Percentiles rank a stretch among this genome's conserved stretches.
Evolutionary conservation across 2,797 vertebrate genomes (phyloP).

Genomic region (Alauda arvensis): DNA sequence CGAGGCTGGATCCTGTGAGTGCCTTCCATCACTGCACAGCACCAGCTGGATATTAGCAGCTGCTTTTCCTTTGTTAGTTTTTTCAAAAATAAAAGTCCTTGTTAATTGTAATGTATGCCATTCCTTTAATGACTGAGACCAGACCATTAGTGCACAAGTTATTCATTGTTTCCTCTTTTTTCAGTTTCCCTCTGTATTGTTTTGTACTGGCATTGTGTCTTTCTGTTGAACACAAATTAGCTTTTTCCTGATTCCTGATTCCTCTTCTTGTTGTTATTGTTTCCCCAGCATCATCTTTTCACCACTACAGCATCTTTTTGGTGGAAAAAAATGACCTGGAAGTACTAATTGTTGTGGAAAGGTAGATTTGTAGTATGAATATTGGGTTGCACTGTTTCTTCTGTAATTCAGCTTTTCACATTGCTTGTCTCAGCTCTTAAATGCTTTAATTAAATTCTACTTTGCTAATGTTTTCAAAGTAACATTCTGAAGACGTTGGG

Average conservation of each 20-base stretch:
- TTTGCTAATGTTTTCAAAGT: background rate
- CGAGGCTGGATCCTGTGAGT: fast-evolving
- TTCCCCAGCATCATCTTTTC: background rate
- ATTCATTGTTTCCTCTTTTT: background rate
- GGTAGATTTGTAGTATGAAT: background rate
- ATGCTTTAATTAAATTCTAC: background rate
- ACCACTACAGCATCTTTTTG: background rate
- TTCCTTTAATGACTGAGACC: background rate
- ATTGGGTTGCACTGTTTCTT: background rate
- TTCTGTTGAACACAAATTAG: background rate
- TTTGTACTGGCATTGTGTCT: background rate
- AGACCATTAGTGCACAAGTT: background rate
- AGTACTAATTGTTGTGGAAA: background rate
- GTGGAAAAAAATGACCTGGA: conserved; percentile 7
- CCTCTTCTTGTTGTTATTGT: background rate
- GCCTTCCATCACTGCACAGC: background rate
- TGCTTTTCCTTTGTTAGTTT: background rate
- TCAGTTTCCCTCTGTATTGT: background rate
- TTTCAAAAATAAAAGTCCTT: background rate
- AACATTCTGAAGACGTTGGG: background rate
- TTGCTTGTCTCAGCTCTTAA: background rate
- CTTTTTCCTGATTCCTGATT: background rate
- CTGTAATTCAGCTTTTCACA: background rate
- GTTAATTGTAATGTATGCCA: background rate
- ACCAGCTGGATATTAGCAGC: background rate